Conservation (phyloP, 2,113 vertebrate species). For the Actenoides hombroni region DNA sequence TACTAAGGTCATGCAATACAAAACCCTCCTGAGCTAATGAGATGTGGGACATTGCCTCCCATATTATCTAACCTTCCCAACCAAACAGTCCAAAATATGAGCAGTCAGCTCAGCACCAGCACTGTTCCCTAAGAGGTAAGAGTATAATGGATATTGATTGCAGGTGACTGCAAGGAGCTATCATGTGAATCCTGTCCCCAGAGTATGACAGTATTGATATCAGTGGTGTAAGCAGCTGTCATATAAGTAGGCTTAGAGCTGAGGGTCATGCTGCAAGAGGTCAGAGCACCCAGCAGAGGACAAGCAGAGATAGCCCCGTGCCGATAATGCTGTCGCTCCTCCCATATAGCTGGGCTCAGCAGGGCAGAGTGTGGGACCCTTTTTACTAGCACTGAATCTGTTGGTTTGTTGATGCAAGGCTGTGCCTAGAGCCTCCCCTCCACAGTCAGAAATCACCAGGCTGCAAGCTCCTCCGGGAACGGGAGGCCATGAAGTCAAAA, state of each 20-base stretch:
- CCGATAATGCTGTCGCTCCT: fast-evolving
- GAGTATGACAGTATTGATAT: background rate
- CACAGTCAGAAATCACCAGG: background rate
- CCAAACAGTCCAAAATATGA: background rate
- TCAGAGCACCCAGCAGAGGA: background rate
- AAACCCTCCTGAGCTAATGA: background rate
- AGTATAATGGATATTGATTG: background rate
- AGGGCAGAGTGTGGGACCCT: fast-evolving
- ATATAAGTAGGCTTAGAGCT: background rate
- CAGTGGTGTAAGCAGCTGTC: background rate
- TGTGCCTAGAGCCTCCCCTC: background rate
- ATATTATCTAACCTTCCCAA: background rate
- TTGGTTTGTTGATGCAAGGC: background rate
- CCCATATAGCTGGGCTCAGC: background rate
- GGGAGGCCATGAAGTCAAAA: background rate
- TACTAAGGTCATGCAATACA: background rate
- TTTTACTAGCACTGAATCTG: fast-evolving
- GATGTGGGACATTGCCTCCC: background rate
- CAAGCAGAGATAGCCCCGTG: background rate
- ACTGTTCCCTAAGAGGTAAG: background rate
- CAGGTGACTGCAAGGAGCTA: background rate
- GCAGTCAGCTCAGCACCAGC: background rate
- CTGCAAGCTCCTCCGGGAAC: background rate
- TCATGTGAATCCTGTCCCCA: background rate
- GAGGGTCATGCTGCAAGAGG: background rate